Evolutionary conservation across 2,888 invertebrate genomes (phyloP), one percentile per base, ranked within the genome.

Genomic region (Caenorhabditis becei): DNA sequence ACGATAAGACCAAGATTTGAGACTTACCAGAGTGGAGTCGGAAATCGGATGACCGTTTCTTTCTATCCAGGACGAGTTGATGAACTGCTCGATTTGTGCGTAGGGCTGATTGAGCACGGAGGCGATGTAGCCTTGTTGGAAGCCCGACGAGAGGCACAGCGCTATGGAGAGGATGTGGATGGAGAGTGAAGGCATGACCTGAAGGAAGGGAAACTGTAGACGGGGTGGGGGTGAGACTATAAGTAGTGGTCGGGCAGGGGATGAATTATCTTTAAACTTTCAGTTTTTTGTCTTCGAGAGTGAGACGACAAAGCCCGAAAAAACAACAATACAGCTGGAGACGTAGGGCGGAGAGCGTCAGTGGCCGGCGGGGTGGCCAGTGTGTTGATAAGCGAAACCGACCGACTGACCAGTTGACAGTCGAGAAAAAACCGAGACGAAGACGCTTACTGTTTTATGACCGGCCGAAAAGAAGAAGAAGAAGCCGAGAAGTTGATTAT

Each of bases 101-200:
- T 87, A 87, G 0, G 87, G 87, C 58, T 87, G 87, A 59, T 87
- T 87, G 44, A 87, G 82, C 10, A 87, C 87, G 0, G 87, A 85
- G n/a, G 87, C 87, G 41, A 87, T 86, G 77, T 87, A 87, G 35
- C 87, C 87, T 72, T 88, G 88, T 54, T 88, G 88, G 77, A 87
- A 88, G 24, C 88, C 88, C 11, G 86, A 84, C 14, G 84, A 84
- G 18, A 88, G 71, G 54, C 88, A 88, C 14, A 88, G 72, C 3
- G 86, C 86, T 69, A 88, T 63, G 0, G 87, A 85, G 53, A 88
- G 83, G 32, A 87, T 79, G 67, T 85, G 83, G 58, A 88, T 88
- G 2, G 85, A 79, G 20, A 82, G 32, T 2, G 87, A 87, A n/a
- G 87, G 85, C 86, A 86, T 86, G 47, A 81, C 62, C 81, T 81